phyloP scores from a whole-genome alignment of 2,797 vertebrate species.

The Pachyuromys duprasi region DNA sequence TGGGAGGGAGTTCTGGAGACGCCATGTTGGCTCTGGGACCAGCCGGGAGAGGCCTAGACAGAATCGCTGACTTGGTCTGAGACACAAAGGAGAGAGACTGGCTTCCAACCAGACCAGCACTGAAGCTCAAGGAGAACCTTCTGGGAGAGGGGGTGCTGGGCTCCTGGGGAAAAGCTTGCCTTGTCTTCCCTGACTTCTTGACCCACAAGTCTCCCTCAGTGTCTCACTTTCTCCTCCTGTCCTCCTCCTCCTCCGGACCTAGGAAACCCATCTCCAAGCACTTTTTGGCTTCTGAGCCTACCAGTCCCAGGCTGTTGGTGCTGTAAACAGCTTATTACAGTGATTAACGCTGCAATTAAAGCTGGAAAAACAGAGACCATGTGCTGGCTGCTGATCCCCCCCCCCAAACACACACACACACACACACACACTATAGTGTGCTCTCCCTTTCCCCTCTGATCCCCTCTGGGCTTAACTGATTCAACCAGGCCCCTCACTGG shows the following conservation, averaged over 20 bases:
- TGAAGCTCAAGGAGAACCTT: background rate
- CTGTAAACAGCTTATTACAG: constrained; percentile 82
- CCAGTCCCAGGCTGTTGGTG: constrained; percentile 66
- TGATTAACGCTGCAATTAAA: constrained; percentile 78
- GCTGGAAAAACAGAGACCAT: constrained; percentile 74
- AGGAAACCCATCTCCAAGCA: constrained; percentile 73
- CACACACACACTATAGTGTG: background rate
- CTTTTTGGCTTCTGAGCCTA: constrained; percentile 70
- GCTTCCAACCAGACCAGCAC: background rate
- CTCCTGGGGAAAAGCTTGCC: background rate
- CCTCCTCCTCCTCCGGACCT: background rate
- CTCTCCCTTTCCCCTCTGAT: background rate
- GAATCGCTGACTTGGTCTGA: background rate
- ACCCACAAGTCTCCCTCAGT: background rate
- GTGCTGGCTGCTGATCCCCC: constrained; percentile 60
- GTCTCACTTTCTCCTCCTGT: background rate
- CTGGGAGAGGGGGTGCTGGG: background rate
- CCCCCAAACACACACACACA: background rate
- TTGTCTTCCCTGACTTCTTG: background rate
- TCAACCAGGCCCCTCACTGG: background rate
- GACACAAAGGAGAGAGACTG: background rate
- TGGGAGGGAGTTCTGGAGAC: background rate
- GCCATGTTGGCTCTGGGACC: background rate
- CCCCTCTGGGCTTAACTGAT: constrained; percentile 39
- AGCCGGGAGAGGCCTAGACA: background rate